These are phyloP conservation scores for Poecilia latipinna DNA, from an alignment of 2,113 vertebrate species.

Conservation along the genomic window DNA sequence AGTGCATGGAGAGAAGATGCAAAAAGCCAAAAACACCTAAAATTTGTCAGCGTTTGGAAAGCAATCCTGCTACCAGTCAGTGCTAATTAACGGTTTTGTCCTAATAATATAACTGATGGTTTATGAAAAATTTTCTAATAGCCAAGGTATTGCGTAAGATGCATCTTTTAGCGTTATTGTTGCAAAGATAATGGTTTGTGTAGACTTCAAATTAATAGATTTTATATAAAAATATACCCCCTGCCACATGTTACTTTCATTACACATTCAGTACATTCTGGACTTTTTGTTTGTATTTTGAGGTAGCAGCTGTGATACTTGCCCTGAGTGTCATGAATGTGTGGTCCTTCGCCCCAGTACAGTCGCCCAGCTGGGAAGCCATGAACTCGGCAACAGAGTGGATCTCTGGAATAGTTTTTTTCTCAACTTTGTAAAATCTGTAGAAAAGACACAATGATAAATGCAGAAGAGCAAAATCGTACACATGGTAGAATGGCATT, in stretches of 20 bases:
- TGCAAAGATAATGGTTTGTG: too few species aligned
- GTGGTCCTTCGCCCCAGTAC: conserved; percentile 83
- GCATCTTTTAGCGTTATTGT: too few species aligned
- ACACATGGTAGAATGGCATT: background rate
- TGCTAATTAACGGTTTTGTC: too few species aligned
- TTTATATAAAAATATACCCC: too few species aligned
- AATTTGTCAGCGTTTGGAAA: too few species aligned
- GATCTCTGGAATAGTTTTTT: conserved; percentile 80
- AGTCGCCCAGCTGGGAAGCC: conserved; percentile 84
- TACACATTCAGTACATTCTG: too few species aligned
- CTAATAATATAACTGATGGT: too few species aligned
- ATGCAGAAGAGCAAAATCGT: background rate
- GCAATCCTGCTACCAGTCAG: too few species aligned
- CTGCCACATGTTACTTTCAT: background rate
- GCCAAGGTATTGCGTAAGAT: too few species aligned
- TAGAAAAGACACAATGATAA: background rate
- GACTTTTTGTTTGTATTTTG: background rate
- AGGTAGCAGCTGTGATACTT: background rate
- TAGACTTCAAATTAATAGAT: too few species aligned
- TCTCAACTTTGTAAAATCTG: conserved; percentile 83
- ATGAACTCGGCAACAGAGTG: conserved; percentile 84
- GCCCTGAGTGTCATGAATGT: conserved; percentile 89
- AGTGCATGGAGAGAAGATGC: background rate
- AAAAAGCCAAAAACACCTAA: background rate
- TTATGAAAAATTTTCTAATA: too few species aligned